Evolutionary conservation across 2,113 vertebrate genomes (phyloP).

Genomic region (Ptilonorhynchus violaceus): DNA sequence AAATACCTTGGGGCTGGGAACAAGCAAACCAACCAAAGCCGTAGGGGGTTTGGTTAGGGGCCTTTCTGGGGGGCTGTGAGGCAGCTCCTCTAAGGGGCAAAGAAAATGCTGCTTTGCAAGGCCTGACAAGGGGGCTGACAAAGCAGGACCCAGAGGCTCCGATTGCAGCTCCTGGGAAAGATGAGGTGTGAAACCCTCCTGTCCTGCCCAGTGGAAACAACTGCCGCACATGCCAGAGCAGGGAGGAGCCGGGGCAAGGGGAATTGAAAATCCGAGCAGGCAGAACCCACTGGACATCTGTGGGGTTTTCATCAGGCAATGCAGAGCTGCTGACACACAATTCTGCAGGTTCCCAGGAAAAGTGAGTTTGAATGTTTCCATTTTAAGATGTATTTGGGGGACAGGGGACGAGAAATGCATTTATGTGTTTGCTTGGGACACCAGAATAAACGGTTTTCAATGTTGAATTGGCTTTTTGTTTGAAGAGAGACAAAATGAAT

Average conservation of each 20-base stretch:
- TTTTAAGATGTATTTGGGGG: neutral
- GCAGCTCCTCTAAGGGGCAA: neutral
- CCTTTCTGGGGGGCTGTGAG: neutral
- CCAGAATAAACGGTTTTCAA: neutral
- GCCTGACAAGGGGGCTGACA: neutral
- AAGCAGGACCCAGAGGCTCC: neutral
- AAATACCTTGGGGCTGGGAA: neutral
- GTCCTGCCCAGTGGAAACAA: neutral
- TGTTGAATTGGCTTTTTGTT: neutral
- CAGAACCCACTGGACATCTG: neutral
- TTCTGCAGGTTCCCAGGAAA: neutral
- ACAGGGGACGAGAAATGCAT: neutral
- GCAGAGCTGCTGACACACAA: neutral
- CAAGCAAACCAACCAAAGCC: neutral
- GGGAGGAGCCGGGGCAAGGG: neutral
- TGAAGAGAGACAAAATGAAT: neutral
- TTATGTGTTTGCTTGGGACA: neutral
- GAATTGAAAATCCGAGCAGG: fast-evolving
- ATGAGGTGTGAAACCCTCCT: neutral
- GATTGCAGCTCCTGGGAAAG: neutral
- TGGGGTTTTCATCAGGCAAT: neutral
- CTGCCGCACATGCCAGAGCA: neutral
- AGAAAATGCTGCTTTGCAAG: neutral
- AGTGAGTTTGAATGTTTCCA: neutral
- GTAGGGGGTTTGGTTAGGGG: neutral